A percentile compares a stretch with the other conserved stretches of the same genome.
Conservation (phyloP, 2,888 invertebrate genomes). For the Drosophila birchii region DNA sequence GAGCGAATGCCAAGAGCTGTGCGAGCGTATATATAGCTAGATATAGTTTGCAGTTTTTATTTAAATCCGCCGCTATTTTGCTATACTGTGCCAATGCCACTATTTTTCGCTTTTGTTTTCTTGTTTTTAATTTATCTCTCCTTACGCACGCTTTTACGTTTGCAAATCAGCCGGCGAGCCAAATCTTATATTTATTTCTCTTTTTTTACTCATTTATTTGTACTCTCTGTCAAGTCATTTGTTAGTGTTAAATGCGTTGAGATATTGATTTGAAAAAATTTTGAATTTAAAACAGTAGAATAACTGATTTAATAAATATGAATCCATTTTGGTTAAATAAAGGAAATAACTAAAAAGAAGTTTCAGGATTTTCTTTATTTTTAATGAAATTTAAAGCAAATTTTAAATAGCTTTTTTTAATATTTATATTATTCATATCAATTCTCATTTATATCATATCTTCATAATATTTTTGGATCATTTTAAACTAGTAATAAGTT, state of each 20-base stretch:
- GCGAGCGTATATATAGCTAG: constrained; percentile 18
- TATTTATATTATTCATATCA: too few relatives aligned
- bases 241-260: neutral
- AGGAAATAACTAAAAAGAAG: neutral
- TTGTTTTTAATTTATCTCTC: constrained; percentile 54
- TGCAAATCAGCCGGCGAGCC: constrained; percentile 39
- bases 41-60: constrained; percentile 41
- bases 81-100: constrained; percentile 38
- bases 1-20: constrained; percentile 11
- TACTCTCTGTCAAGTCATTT: neutral
- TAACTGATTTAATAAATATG: neutral
- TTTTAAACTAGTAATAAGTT: too few relatives aligned
- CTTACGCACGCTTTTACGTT: constrained; percentile 34
- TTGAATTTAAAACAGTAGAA: neutral
- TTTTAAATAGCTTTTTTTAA: too few relatives aligned
- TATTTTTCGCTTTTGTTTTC: constrained; percentile 28
- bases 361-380: too few relatives aligned
- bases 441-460: too few relatives aligned
- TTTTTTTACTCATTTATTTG: neutral
- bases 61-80: constrained; percentile 35
- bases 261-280: neutral
- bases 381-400: too few relatives aligned
- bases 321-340: neutral
- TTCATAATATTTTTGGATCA: too few relatives aligned
- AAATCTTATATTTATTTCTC: constrained; percentile 12